These are phyloP conservation scores for Papilio xuthus DNA, from an alignment of 1,140 invertebrate species.

Conservation along the genomic window DNA sequence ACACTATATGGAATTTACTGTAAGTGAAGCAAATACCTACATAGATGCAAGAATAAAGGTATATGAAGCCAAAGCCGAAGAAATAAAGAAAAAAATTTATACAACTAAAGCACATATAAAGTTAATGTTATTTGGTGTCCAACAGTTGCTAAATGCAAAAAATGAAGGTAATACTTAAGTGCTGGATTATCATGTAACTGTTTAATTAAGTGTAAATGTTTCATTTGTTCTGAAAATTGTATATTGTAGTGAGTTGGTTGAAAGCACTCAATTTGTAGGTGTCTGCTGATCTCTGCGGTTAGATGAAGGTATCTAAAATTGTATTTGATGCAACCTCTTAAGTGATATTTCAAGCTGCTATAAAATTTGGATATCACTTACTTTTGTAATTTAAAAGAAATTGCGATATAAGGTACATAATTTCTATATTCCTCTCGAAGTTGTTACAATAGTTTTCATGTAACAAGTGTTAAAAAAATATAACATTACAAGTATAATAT, in stretches of 20 bases:
- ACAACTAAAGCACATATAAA: conserved; percentile 91
- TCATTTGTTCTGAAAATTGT: not conserved
- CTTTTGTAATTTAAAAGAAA: too few relatives aligned
- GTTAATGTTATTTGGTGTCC: conserved; percentile 86
- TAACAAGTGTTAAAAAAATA: too few relatives aligned
- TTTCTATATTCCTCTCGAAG: too few relatives aligned
- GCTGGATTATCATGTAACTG: not conserved
- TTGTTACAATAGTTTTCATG: too few relatives aligned
- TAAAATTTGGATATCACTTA: too few relatives aligned
- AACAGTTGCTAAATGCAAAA: conserved; percentile 77
- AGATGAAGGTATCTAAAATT: too few relatives aligned
- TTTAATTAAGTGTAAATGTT: not conserved
- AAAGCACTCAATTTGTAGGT: not conserved
- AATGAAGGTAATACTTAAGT: conserved; percentile 37
- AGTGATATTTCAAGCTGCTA: too few relatives aligned
- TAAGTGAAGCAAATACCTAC: conserved; percentile 87
- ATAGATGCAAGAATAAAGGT: conserved; percentile 86
- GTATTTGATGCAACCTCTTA: too few relatives aligned
- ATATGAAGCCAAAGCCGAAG: conserved; percentile 83
- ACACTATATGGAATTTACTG: conserved; percentile 87
- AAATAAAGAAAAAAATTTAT: conserved; percentile 85
- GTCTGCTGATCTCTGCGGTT: too few relatives aligned
- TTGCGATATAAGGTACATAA: too few relatives aligned
- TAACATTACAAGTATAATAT: too few relatives aligned
- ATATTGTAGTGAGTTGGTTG: not conserved